Evolutionary conservation across 2,797 vertebrate genomes (phyloP), one percentile per base, ranked within the genome.

Genomic region (Melanotaenia maccullochi): DNA sequence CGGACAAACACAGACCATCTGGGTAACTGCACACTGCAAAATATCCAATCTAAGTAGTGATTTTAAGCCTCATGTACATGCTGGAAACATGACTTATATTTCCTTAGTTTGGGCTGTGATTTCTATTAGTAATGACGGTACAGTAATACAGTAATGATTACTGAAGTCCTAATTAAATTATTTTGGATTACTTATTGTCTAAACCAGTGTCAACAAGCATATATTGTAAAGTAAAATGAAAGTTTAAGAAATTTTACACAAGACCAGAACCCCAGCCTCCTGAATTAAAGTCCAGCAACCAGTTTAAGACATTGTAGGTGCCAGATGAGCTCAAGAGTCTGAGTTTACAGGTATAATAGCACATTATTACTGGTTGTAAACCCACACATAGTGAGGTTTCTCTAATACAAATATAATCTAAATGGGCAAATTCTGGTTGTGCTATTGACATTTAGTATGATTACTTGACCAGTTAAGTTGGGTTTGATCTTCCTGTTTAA

Each of bases 1-100:
- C 20, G 64, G 60, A 84, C 78, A 87, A 87, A 75, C 65, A 75
- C 32, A 68, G 71, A 82, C 86, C 87, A 87, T 87, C 87, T 90
- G 87, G 78, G 73, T 60, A 33, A 66, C 62, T 54, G 49, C 30
- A 44, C 35, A 47, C 58, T 40, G 30, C 36, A 68, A 71, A 67
- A 70, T 42, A 82, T 60, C 9, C 54, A 65, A 63, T 28, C 42
- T 13, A 38, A 65, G 25, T 38, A 65, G 68, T 71, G 9, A 69
- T 20, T 32, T 60, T 22, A 60, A 65, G 44, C 20, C 47, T 73
- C 30, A 0, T 25, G 9, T 30, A 60, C 30, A 71, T 20, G 1
- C 24, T 33, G 9, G 24, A 65, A 28, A 28, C 28, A 28, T 28
- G 28, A 54, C 4, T 18, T 32, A 9, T 6, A 11, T 18, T 8